Evolutionary conservation across 2,113 vertebrate genomes (phyloP), one percentile per base, ranked within the genome.

Genomic region (Sitta europaea): DNA sequence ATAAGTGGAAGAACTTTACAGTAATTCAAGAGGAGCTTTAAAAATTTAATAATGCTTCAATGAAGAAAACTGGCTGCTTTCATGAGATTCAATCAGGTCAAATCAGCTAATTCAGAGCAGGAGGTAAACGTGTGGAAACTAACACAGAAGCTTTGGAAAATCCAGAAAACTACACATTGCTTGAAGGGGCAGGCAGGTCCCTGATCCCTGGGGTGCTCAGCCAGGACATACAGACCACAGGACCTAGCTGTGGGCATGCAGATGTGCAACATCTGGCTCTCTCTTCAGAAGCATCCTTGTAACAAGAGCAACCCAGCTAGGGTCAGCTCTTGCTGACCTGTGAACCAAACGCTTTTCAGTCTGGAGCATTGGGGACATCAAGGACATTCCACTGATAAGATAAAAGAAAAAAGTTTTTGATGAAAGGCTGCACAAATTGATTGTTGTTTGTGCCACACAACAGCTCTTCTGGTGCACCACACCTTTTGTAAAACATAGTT

Each of bases 401-500:
- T 25, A 45, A 58, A 75, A 92, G 61, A 33, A 55, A 55, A 57
- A 51, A 66, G 33, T 2, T 48, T 84, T 59, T 54, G 92, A 82
- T 67, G 82, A 88, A 88, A 94, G 67, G 28, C 51, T 48, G 28
- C 0, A 0, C 21, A 72, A 63, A 31, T 31, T 35, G 48, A 53
- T 50, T 40, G 38, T 14, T 90, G 58, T 80, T 90, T 79, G 65
- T 29, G 29, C 78, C 72, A 85, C 7, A 5, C 50, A 90, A 42
- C 28, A 65, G 86, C 71, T 54, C 25, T 77, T 62, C 66, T 76
- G 9, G 6, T 57, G 68, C 21, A 73, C 73, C 93, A 88, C 77
- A 82, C 79, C 92, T 96, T 93, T 65, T 29, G 45, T 70, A 67
- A 95, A 92, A 92, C 17, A 61, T 3, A 54, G 40, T 31, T 86